phyloP scores from a whole-genome alignment of 1,140 invertebrate genomes.

The Aculops lycopersici region DNA sequence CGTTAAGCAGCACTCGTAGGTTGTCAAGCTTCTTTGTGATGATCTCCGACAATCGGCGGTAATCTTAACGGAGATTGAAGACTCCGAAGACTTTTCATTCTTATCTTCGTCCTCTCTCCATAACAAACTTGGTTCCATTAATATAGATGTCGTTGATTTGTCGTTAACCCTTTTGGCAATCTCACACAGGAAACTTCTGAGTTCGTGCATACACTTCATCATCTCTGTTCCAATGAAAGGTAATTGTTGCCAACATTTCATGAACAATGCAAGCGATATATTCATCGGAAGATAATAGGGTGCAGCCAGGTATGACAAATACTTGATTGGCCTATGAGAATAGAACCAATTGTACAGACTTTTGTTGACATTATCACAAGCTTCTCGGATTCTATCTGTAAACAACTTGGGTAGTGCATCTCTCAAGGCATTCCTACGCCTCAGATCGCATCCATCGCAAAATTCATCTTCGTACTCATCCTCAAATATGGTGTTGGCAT shows the following conservation, averaged over 20 bases:
- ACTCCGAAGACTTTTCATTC: no score
- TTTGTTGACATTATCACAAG: constrained; percentile 58
- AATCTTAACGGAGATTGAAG: no score
- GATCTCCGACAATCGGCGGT: no score
- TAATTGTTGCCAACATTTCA: constrained; percentile 5
- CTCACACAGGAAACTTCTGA: constrained; percentile 6
- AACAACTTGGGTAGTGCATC: constrained; percentile 10
- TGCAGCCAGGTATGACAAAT: constrained; percentile 38
- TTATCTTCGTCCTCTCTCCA: no score
- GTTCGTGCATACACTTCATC: constrained; percentile 1
- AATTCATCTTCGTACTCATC: constrained; percentile 8
- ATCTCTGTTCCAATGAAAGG: constrained; percentile 6
- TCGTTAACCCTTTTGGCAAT: no score
- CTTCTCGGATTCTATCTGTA: constrained; percentile 42
- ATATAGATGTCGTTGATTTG: no score
- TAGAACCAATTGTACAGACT: constrained; percentile 62
- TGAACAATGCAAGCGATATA: constrained; percentile 21
- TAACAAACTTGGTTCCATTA: no score
- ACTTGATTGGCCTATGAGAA: constrained; percentile 38
- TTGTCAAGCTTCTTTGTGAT: no score
- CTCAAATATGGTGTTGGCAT: not conserved
- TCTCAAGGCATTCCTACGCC: constrained; percentile 6
- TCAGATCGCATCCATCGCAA: constrained; percentile 10
- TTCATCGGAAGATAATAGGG: constrained; percentile 55
- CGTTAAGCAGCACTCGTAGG: no score